phyloP scores from a whole-genome alignment of 2,113 vertebrate species.

The Sigmodon hispidus region DNA sequence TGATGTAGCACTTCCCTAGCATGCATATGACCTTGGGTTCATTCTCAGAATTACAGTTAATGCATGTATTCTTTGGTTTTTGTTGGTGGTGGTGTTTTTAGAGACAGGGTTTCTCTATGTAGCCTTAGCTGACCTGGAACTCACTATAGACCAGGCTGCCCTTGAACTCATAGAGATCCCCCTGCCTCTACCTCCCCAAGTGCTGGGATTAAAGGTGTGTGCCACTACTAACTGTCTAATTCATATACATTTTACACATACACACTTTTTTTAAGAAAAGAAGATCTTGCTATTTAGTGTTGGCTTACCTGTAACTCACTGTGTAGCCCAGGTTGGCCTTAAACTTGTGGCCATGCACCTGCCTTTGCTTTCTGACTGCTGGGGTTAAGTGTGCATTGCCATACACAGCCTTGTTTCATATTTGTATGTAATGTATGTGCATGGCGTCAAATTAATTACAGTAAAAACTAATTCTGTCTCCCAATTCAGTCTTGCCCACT shows the following conservation, averaged over 20 bases:
- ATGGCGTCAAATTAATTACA: background rate
- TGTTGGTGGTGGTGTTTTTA: too few species aligned
- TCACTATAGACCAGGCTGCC: too few species aligned
- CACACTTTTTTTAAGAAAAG: background rate
- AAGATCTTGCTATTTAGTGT: background rate
- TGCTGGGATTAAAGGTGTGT: background rate
- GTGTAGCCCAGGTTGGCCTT: background rate
- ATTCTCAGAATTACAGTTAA: background rate
- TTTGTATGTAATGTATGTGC: background rate
- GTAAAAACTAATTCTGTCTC: background rate
- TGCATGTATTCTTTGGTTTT: background rate
- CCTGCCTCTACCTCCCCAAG: background rate
- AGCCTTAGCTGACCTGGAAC: background rate
- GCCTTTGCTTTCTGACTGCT: background rate
- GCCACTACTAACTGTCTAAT: background rate
- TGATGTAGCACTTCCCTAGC: background rate
- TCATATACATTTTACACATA: background rate
- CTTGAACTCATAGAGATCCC: background rate
- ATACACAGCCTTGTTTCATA: background rate
- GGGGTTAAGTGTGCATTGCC: background rate
- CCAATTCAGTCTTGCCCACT: background rate
- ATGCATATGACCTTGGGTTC: background rate
- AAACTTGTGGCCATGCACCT: background rate
- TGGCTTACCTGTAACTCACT: background rate
- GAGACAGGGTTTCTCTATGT: background rate